Percentiles rank a stretch among this genome's conserved stretches.
These are phyloP conservation scores for Patella ulyssiponensis DNA, from an alignment of 2,888 invertebrate species.

Conservation along the genomic window DNA sequence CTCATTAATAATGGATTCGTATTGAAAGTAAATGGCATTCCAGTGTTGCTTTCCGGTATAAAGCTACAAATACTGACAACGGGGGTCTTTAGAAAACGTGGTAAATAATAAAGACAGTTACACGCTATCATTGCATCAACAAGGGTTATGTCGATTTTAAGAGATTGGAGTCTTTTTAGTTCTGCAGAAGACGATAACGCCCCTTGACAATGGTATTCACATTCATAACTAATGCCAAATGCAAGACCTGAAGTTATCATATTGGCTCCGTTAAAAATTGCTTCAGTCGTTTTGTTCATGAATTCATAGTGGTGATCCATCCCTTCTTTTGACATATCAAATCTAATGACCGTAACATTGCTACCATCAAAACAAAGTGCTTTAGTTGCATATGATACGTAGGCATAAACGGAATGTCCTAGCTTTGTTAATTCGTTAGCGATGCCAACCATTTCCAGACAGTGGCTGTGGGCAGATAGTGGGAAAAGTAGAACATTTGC, in stretches of 20 bases:
- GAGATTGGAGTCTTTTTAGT: neutral
- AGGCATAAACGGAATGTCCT: conserved; percentile 21
- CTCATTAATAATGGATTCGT: conserved; percentile 9
- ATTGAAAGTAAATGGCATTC: neutral
- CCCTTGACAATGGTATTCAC: neutral
- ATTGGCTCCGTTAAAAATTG: neutral
- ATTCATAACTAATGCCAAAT: neutral
- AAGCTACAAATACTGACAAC: neutral
- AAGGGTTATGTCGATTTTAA: neutral
- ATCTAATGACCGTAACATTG: neutral
- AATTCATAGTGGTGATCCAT: neutral
- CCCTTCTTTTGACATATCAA: neutral
- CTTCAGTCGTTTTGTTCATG: neutral
- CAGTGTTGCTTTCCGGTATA: neutral
- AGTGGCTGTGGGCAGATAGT: conserved; percentile 12
- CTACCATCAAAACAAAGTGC: neutral
- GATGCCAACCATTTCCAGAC: conserved; percentile 10
- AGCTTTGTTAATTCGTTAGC: conserved; percentile 17
- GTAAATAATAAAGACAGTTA: neutral
- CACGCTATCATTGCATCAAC: neutral
- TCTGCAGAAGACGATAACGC: neutral
- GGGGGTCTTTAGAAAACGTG: neutral
- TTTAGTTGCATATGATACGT: conserved; percentile 10
- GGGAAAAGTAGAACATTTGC: conserved; percentile 20
- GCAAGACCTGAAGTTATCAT: neutral